Evolutionary conservation across 2,888 invertebrate genomes (phyloP).

Genomic region (Drosophila cracens): DNA sequence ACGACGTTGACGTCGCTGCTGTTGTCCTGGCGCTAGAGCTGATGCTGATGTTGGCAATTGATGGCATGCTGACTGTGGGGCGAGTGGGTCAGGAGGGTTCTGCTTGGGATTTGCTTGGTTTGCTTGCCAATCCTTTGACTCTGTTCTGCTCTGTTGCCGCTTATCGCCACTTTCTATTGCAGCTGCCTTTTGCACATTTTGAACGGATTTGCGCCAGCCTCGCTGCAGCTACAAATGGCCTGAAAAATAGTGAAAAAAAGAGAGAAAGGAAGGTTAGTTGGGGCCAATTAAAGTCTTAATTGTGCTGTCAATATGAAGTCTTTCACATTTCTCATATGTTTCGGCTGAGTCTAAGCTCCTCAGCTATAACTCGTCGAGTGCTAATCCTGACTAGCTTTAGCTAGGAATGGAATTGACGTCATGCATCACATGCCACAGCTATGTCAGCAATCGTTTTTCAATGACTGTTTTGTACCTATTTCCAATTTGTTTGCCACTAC

Average conservation of each 20-base stretch:
- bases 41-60: slow-evolving; percentile 66
- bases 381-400: slow-evolving; percentile 42
- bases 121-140: slow-evolving; percentile 51
- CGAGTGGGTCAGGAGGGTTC: neutral
- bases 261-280: slow-evolving; percentile 30
- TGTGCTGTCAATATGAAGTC: slow-evolving; percentile 61
- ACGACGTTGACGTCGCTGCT: slow-evolving; percentile 37
- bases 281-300: slow-evolving; percentile 68
- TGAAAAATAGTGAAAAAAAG: slow-evolving; percentile 11
- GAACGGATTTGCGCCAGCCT: slow-evolving; percentile 31
- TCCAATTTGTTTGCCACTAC: slow-evolving; percentile 64
- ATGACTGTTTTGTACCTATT: slow-evolving; percentile 72
- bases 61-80: slow-evolving; percentile 62
- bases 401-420: slow-evolving; percentile 19
- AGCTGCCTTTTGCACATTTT: slow-evolving; percentile 46
- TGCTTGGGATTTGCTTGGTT: slow-evolving; percentile 7
- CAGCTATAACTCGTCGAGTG: neutral
- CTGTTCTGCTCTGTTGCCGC: slow-evolving; percentile 35
- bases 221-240: slow-evolving; percentile 37
- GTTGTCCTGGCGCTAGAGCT: slow-evolving; percentile 40
- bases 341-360: slow-evolving; percentile 19
- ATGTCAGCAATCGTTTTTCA: slow-evolving; percentile 76
- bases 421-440: slow-evolving; percentile 60
- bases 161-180: slow-evolving; percentile 53
- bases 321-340: slow-evolving; percentile 59